Conservation (phyloP, 2,888 invertebrate genomes). For the Dryomyza anilis region DNA sequence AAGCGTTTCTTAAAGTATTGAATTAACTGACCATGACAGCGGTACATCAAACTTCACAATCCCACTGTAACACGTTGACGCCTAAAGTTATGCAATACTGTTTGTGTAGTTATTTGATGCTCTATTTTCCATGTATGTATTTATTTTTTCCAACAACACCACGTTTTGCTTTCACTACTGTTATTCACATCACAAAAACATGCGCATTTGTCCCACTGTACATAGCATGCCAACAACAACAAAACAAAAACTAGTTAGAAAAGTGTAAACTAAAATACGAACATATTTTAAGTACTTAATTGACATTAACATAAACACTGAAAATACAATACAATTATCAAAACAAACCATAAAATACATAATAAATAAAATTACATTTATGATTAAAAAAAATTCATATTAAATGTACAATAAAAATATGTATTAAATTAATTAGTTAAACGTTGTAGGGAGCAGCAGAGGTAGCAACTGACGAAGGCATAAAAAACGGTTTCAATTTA, state of each 20-base stretch:
- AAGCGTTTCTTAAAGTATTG: slow-evolving; percentile 37
- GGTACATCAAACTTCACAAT: neutral
- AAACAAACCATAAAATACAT: no score
- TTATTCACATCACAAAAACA: neutral
- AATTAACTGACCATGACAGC: slow-evolving; percentile 31
- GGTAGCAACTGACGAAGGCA: slow-evolving; percentile 13
- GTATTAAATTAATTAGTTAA: no score
- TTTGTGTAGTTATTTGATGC: neutral
- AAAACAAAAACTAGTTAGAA: neutral
- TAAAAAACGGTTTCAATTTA: slow-evolving; percentile 52
- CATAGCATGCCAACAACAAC: neutral
- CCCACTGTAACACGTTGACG: neutral
- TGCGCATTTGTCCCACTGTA: slow-evolving; percentile 13
- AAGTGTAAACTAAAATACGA: neutral
- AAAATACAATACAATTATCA: no score
- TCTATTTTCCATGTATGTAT: neutral
- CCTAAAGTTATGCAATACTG: neutral
- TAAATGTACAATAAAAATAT: no score
- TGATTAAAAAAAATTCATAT: neutral
- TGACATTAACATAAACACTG: neutral
- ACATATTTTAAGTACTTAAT: slow-evolving; percentile 8
- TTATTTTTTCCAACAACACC: neutral
- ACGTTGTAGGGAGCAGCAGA: no score
- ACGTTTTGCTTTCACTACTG: neutral
- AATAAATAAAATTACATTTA: neutral